Evolutionary conservation across 2,888 invertebrate species (phyloP), one percentile per base, ranked within the genome.

Genomic region (Drosophila kokeensis): DNA sequence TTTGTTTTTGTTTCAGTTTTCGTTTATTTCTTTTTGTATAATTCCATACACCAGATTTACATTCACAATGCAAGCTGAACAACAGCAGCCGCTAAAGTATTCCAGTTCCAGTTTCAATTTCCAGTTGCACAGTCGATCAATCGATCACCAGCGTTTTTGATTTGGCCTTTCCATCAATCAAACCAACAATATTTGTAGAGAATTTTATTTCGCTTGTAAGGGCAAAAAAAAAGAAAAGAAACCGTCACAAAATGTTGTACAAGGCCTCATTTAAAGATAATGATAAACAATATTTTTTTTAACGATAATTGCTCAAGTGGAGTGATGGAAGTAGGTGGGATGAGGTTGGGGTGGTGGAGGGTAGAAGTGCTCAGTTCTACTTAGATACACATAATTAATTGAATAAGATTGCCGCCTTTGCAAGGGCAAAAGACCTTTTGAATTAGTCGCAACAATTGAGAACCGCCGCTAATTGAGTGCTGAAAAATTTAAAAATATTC

Each of bases 101-200:
- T 63, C 61, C 58, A 68, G 40, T 74, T 73, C 55, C 60, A 69
- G 40, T 73, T 67, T 27, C 24, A 71, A 27, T 68, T 64, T 11
- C 27, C 72, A 68, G 42, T 65, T 60, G 40, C 69, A 64, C 36
- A 61, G 50, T 38, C 68, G 79, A 72, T 53, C 88, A 83, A 87
- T 85, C 85, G 80, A 87, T 85, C 74, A 80, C 61, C 59, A 15
- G 65, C 49, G 34, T 63, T 73, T 67, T 76, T 63, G 73, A 60
- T 71, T 57, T 50, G 54, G 63, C 71, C 50, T 60, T 71, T 69
- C 82, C 63, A 83, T 87, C 87, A 77, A 87, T 87, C 83, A 83
- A 74, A 53, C 65, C 59, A 42, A 53, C 54, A 57, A 57, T 65
- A 54, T 65, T 64, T 45, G 54, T 69, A 64, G 62, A 64, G 62